Evolutionary conservation across 2,888 invertebrate genomes (phyloP).

Genomic region (Augiades crinisus): DNA sequence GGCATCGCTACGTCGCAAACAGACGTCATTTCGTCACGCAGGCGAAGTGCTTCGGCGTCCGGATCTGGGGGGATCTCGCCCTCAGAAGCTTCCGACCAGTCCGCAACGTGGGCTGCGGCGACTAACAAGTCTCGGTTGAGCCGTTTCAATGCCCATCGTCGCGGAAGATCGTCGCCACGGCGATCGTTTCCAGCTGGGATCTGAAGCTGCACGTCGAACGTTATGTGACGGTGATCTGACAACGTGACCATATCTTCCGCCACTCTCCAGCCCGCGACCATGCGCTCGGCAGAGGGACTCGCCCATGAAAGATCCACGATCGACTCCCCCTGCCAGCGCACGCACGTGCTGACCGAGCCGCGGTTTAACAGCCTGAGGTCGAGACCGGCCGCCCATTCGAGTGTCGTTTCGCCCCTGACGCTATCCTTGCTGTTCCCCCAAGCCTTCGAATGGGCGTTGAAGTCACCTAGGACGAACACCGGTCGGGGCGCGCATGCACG

Average conservation of each 20-base stretch:
- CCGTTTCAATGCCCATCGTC: not conserved
- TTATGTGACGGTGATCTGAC: slow-evolving; percentile 27
- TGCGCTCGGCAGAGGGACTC: no score
- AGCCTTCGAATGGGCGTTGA: not conserved
- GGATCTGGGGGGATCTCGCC: no score
- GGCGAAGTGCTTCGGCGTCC: slow-evolving; percentile 13
- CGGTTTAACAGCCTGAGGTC: slow-evolving; percentile 23
- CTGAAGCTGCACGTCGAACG: not conserved
- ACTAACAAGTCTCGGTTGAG: not conserved
- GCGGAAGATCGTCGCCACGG: no score
- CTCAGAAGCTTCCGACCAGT: not conserved
- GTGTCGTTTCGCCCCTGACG: slow-evolving; percentile 4
- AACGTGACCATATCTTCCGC: slow-evolving; percentile 26
- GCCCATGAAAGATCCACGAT: slow-evolving; percentile 27
- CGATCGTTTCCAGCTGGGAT: no score
- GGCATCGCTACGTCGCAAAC: slow-evolving; percentile 30
- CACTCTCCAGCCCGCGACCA: slow-evolving; percentile 7
- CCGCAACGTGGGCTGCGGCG: not conserved
- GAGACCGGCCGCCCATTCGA: slow-evolving; percentile 25
- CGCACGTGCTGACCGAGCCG: no score
- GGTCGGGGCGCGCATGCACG: not conserved
- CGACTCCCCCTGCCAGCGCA: slow-evolving; percentile 34
- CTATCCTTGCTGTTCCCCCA: not conserved
- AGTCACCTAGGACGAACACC: not conserved
- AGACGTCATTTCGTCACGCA: slow-evolving; percentile 16